Base-by-base conservation (phyloP, 2,797 vertebrate genomes). In the Hoplostethus mediterraneus region DNA sequence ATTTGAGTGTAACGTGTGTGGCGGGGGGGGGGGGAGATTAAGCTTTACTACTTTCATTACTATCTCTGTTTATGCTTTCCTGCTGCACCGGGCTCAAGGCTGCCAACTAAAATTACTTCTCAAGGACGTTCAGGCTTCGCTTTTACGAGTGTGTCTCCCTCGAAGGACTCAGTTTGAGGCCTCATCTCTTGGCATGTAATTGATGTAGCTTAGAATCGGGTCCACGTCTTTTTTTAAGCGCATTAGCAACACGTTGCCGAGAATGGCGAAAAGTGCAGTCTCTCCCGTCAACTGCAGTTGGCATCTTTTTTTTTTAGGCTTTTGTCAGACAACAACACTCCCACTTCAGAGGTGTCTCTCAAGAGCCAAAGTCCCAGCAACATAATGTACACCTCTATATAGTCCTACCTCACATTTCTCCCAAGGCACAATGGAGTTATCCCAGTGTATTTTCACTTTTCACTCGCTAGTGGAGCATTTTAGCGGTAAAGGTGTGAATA, bases 101-200 rank as follows among this genome's bases (percentile, higher is more conserved):
- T 82, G 68, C 61, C 74, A 67, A 52, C 63, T 72, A 30, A 81
- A 76, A 79, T 83, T 17, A 74, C 73, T 77, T 75, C 81, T 72
- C 62, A 75, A 83, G 75, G 78, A 53, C 64, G 3, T 77, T 81
- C 66, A 58, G 17, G 45, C 66, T 77, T 79, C 53, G 25, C 4
- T 45, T 62, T 72, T 40, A 77, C 48, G 61, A 30, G 45, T 60
- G 57, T 30, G 63, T 53, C 36, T 71, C 55, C 45, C 54, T 61
- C 58, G 40, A 68, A 78, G 33, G 54, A 61, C 21, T 62, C 40
- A 0, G n/a, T 62, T 69, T 72, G 48, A 81, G 31, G 21, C 61
- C 31, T 75, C 54, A 14, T 67, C 68, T 76, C 66, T 65, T 30
- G 4, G 55, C 38, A 5, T 61, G 25, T 77, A 67, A 73, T 67